A percentile compares a stretch with the other conserved stretches of the same genome.
Evolutionary conservation across 2,113 vertebrate genomes (phyloP).

Genomic region (Tachysurus vachellii): DNA sequence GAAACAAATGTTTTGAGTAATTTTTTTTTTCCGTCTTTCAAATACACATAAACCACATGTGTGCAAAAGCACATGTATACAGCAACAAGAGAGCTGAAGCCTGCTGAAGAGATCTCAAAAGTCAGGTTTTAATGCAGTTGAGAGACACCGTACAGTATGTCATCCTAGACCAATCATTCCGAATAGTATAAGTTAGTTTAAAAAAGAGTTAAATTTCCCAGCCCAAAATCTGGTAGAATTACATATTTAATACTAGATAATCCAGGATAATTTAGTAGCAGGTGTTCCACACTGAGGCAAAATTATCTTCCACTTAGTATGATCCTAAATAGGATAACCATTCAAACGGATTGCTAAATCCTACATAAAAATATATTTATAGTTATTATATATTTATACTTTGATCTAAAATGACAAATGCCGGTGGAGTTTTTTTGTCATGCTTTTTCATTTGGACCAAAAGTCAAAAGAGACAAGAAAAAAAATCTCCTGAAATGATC

Average conservation of each 20-base stretch:
- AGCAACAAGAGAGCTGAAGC: not conserved
- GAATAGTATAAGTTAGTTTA: not conserved
- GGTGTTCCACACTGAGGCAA: not conserved
- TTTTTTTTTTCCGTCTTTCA: not conserved
- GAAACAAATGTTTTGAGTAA: conserved; percentile 11
- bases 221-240: not conserved
- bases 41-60: not conserved
- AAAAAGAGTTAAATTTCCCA: not conserved
- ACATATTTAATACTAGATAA: not conserved
- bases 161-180: not conserved
- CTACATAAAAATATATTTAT: not conserved
- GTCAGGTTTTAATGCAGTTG: not conserved
- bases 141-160: conserved; percentile 39
- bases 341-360: conserved; percentile 3
- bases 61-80: conserved; percentile 7
- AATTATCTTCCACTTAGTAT: not conserved
- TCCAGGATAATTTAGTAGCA: not conserved
- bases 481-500: conserved; percentile 62
- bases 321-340: not conserved
- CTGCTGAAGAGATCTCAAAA: conserved; percentile 24
- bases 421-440: conserved; percentile 57
- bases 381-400: not conserved
- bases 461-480: conserved; percentile 68
- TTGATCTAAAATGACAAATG: not conserved
- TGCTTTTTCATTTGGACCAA: conserved; percentile 68